phyloP scores from a whole-genome alignment of 2,888 invertebrate species.

The Cheilosia vernalis region DNA sequence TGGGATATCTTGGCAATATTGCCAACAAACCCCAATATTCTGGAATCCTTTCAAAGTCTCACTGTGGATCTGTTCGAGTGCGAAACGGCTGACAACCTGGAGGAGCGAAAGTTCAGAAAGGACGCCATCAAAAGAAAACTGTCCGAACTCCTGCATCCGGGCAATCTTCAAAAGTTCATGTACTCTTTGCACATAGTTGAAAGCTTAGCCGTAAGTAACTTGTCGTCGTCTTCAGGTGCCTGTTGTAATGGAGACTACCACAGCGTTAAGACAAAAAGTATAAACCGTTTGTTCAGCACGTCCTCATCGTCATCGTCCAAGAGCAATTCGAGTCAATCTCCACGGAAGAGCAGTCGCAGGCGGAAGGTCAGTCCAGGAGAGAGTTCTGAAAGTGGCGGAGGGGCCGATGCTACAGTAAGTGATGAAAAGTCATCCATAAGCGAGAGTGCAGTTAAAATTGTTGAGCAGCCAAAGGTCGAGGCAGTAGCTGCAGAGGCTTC shows the following conservation, averaged over 20 bases:
- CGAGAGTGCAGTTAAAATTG: conserved; percentile 32
- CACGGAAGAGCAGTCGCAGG: conserved; percentile 59
- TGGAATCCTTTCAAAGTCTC: conserved; percentile 91
- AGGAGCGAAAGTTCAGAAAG: conserved; percentile 80
- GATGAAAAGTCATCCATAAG: conserved; percentile 66
- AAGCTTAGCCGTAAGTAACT: conserved; percentile 85
- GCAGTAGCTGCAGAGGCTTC: conserved; percentile 16
- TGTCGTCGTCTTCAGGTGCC: conserved; percentile 72
- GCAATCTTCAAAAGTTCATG: conserved; percentile 96
- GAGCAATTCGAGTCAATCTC: conserved; percentile 67
- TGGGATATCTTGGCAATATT: conserved; percentile 97
- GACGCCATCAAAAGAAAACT: conserved; percentile 83
- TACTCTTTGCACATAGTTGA: conserved; percentile 97
- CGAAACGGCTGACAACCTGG: conserved; percentile 78
- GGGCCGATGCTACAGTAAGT: conserved; percentile 63
- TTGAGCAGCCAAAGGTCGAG: conserved; percentile 24
- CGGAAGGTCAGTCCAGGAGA: conserved; percentile 66
- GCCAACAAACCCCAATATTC: conserved; percentile 93
- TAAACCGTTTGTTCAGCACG: conserved; percentile 61
- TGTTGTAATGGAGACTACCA: conserved; percentile 68
- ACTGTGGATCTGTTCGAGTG: conserved; percentile 80
- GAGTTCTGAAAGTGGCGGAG: conserved; percentile 64
- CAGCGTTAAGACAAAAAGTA: conserved; percentile 40
- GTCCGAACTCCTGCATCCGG: conserved; percentile 91
- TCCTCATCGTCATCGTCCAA: conserved; percentile 67